Base-by-base conservation (phyloP, 2,113 vertebrate species). In the Junco hyemalis region DNA sequence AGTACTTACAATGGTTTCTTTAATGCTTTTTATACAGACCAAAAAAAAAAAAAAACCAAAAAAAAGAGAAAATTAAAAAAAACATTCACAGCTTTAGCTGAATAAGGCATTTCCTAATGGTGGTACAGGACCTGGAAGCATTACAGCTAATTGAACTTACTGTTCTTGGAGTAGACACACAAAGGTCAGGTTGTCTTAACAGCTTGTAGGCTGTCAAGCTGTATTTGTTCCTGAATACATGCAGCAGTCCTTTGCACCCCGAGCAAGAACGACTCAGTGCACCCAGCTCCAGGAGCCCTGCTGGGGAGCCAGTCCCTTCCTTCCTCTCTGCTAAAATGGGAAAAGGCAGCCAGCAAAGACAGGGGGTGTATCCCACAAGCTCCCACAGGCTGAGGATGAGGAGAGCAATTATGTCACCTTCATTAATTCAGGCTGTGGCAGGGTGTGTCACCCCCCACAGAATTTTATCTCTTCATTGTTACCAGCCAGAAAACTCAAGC, bases 151-250 rank as follows among this genome's bases (percentile, higher is more conserved):
- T 84, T 96, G 93, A 86, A 81, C 76, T 96, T 56, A 86, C 60
- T 92, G 60, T 86, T 95, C 59, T 51, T 70, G 78, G 70, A 78
- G 73, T 13, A 89, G 91, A 90, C 63, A 82, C 63, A 87, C 81
- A 97, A 92, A 97, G 92, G 92, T 92, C 90, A 93, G 53, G 93
- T 83, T 94, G 79, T 77, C 65, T 94, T 90, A 94, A 85, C 92
- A 95, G 88, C 85, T 90, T 93, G 79, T 86, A 92, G 5, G 28
- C 64, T 86, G 88, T 97, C 74, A 93, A 77, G 56, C 56, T 81
- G 47, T 88, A 47, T 90, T 96, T 90, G 90, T 70, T 96, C 90
- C 54, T 70, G 64, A 83, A 81, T 74, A 36, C 48, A 29, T 51
- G 71, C 76, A 88, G 74, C 81, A 90, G 68, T 92, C 92, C 90